Evolutionary conservation across 2,113 vertebrate species (phyloP), one percentile per base, ranked within the genome.

Genomic region (Gopherus flavomarginatus): DNA sequence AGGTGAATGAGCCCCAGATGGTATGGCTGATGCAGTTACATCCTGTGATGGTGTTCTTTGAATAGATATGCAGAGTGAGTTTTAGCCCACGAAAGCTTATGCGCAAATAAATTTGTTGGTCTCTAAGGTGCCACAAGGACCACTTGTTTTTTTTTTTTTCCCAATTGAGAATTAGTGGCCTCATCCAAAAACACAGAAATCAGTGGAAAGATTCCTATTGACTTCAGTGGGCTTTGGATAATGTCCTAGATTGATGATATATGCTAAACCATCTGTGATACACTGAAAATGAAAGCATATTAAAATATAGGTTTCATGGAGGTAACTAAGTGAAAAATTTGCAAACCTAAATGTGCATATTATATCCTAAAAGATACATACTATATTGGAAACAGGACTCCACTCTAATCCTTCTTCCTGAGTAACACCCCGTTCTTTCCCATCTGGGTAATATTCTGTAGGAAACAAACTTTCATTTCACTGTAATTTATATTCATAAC

Each of bases 401-500:
- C 80, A 13, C 69, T 44, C 14, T 94, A 94, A 35, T 91, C 92
- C 90, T 42, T 93, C n/a, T 69, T 57, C 53, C 89, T 91, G 84
- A 91, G 85, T 35, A 82, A 90, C 83, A 82, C 90, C 38, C 2
- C 54, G 2, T 31, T 93, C 75, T 86, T 87, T 90, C 82, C n/a
- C 77, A 52, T 53, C 91, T 94, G 80, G 82, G 92, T 89, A 90
- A 77, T 88, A 57, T 80, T 56, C 52, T 90, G 62, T 54, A 90
- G 72, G 35, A 93, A 96, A 8, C 42, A 95, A 92, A 79, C 78
- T 96, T 96, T 96, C 86, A 94, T 93, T 96, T 96, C 95, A 92
- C 17, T 94, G 26, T 96, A 85, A 92, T 98, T 96, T 96, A 94
- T 93, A 95, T 96, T 96, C 92, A 91, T 96, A 96, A 95, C 87